Conservation (phyloP, 2,888 invertebrate species). For the Chromoteleia sp. region DNA sequence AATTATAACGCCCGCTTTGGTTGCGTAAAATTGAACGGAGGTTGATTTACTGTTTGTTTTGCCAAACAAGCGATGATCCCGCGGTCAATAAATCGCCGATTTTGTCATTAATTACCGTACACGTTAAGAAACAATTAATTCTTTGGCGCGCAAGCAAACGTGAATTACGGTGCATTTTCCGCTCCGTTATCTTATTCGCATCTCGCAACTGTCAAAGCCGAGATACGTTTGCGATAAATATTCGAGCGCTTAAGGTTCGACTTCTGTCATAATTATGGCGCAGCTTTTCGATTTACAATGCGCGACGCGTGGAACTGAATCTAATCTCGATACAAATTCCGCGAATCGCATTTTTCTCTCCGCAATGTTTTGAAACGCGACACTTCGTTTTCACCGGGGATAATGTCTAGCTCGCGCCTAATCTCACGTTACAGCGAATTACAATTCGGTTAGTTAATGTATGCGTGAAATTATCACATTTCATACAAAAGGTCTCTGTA, state of each 20-base stretch:
- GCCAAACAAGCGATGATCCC: conserved; percentile 9
- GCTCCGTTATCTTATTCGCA: conserved; percentile 39
- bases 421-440: conserved; percentile 47
- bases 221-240: conserved; percentile 20
- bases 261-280: conserved; percentile 34
- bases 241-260: no score
- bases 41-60: not conserved
- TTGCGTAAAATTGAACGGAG: not conserved
- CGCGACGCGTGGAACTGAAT: not conserved
- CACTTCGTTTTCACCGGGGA: conserved; percentile 11
- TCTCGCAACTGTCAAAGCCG: conserved; percentile 18
- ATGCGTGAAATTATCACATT: conserved; percentile 37
- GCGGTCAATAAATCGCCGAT: conserved; percentile 22
- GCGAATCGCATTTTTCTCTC: not conserved
- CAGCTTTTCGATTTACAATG: no score
- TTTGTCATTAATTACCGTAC: conserved; percentile 18
- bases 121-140: conserved; percentile 34
- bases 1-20: not conserved
- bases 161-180: conserved; percentile 34
- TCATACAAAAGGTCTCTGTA: conserved; percentile 20
- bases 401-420: conserved; percentile 8
- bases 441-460: conserved; percentile 42
- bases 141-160: not conserved
- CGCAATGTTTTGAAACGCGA: conserved; percentile 41
- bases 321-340: conserved; percentile 11